Evolutionary conservation across 2,888 invertebrate genomes (phyloP), one percentile per base, ranked within the genome.

Genomic region (Sinotaia quadrata): DNA sequence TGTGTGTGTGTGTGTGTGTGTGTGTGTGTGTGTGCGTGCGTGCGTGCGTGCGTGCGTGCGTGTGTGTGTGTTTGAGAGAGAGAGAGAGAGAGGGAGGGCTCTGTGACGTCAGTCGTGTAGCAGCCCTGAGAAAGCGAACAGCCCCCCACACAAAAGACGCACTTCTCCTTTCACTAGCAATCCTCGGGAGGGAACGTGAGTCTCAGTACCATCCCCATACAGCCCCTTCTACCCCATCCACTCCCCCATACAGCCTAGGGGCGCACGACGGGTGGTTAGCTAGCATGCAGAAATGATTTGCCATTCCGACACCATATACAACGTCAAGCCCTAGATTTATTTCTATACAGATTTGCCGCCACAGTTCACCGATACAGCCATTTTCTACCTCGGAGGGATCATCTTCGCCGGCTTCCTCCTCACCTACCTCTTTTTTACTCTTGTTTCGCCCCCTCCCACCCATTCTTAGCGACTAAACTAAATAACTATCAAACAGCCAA

Each of bases 271-370:
- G 61, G 61, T 49, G 61, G 44, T 44, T 49, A 61, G 61, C 61
- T 33, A 51, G 61, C 61, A 49, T 49, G 61, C 61, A 61, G 49
- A 44, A 61, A 44, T 44, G 47, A 61, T 61, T 49, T 49, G 61
- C 61, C 61, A 49, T 44, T 49, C 34, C 61, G 18, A 44, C 33
- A 49, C 27, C 61, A 49, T 44, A 60, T 27, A 34, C 15, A 27
- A 61, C 33, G 61, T 61, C 61, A 49, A n/a, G 21, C 18, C 61
- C 15, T 4, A 2, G 61, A 61, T 61, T 61, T 61, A 61, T 61
- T 27, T 51, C 34, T 24, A 58, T 36, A 37, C 49, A 33, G 33
- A 18, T 29, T 31, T 18, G 34, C 33, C 21, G 33, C 61, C 51
- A 61, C 49, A 49, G 47, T 60, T 60, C 44, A 41, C 24, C 31